Base-by-base conservation (phyloP, 2,113 vertebrate genomes). In the Sula dactylatra region DNA sequence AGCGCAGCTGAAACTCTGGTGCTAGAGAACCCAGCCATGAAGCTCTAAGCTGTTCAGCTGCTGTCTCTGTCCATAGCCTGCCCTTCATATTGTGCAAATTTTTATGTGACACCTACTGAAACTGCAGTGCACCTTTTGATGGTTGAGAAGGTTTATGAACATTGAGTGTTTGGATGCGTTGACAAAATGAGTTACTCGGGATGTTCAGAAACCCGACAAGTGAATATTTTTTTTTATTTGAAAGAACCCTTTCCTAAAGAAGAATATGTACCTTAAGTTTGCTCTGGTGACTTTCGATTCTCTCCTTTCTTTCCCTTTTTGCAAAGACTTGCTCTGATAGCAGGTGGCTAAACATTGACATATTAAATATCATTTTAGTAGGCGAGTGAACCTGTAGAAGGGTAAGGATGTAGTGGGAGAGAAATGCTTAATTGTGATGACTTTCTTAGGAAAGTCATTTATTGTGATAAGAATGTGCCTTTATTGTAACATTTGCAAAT, bases 21-120 rank as follows among this genome's bases (percentile, higher is more conserved):
- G 0, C 36, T n/a, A 72, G 36, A n/a, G n/a, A n/a, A n/a, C n/a
- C n/a, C n/a, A n/a, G n/a, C n/a, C n/a, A n/a, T n/a, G n/a, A n/a
- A n/a, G n/a, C n/a, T 87, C 32, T 29, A 34, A 10, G 34, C 20
- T 61, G 19, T 11, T 55, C 27, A 29, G 26, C 21, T 40, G 4
- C 34, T 70, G 32, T 44, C 45, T 54, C 24, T 78, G 76, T 26
- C 42, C 22, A 2, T 4, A 42, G 20, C 55, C 72, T 71, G 67
- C 40, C 44, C 10, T 88, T 73, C 0, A 0, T 21, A 7, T 38
- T 50, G 38, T 55, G 13, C 32, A 47, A 5, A 2, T 38, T 32
- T 50, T 54, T 10, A 4, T 13, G 16, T 49, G 52, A 20, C 16
- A 9, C 20, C 44, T 77, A 9, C 76, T 91, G 72, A 73, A 81